Conservation (phyloP, 2,888 invertebrate species). For the Callosobruchus maculatus region DNA sequence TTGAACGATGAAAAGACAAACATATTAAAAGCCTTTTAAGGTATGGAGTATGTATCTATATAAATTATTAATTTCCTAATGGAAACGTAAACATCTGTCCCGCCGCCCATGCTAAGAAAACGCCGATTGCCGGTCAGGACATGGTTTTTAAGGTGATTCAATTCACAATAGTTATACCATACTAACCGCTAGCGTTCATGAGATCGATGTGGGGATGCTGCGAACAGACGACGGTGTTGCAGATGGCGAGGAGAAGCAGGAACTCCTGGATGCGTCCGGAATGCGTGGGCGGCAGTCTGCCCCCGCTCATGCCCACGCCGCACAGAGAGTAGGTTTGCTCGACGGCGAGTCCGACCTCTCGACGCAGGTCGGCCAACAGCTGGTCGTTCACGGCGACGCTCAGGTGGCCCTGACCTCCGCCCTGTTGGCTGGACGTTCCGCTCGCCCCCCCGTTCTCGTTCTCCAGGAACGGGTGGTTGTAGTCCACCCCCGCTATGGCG, state of each 20-base stretch:
- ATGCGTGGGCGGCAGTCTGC: constrained; percentile 48
- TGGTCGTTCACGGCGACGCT: constrained; percentile 53
- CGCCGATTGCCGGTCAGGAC: too few species aligned
- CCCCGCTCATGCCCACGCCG: constrained; percentile 18
- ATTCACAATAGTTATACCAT: too few species aligned
- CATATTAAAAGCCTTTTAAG: too few species aligned
- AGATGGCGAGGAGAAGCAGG: constrained; percentile 84
- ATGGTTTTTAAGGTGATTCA: too few species aligned
- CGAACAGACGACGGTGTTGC: constrained; percentile 95
- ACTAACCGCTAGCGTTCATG: constrained; percentile 66
- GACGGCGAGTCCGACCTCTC: constrained; percentile 14
- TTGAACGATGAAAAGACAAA: too few species aligned
- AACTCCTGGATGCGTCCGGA: constrained; percentile 81
- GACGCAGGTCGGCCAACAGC: constrained; percentile 53
- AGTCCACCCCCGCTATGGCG: constrained; percentile 84
- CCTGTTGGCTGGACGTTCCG: constrained; percentile 4
- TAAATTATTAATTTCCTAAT: too few species aligned
- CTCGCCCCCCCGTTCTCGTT: constrained; percentile 47
- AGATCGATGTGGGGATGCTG: constrained; percentile 72
- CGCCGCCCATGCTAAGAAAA: too few species aligned
- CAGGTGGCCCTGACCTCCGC: constrained; percentile 38
- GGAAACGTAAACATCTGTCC: too few species aligned
- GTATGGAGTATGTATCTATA: too few species aligned
- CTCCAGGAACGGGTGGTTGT: constrained; percentile 75
- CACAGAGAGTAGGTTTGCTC: neutral